Evolutionary conservation across 2,888 invertebrate species (phyloP).

Genomic region (Geophilus truncorum): DNA sequence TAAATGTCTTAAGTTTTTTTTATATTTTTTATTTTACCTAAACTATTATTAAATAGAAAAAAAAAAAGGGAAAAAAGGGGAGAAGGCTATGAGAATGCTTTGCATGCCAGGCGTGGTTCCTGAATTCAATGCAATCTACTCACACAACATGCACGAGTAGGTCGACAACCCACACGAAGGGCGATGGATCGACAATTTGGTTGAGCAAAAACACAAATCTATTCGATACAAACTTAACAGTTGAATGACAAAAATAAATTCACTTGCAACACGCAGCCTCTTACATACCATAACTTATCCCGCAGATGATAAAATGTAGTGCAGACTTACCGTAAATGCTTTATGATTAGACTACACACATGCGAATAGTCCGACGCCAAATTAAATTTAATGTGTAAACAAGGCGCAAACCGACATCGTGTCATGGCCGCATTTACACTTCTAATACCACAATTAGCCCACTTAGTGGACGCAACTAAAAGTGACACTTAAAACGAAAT

Average conservation of each 20-base stretch:
- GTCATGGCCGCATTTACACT: background rate
- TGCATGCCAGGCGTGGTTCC: slow-evolving; percentile 27
- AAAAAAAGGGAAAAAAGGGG: background rate
- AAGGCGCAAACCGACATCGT: background rate
- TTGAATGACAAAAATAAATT: background rate
- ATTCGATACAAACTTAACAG: slow-evolving; percentile 8
- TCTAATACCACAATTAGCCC: slow-evolving; percentile 7
- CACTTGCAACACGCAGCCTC: background rate
- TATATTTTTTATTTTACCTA: too few relatives aligned
- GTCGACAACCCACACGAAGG: slow-evolving; percentile 21
- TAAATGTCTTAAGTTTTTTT: background rate
- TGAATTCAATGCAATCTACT: slow-evolving; percentile 23
- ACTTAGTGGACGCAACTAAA: slow-evolving; percentile 5
- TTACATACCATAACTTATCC: background rate
- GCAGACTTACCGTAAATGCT: background rate
- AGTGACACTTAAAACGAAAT: slow-evolving; percentile 6
- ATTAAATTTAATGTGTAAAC: slow-evolving; percentile 24
- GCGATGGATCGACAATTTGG: slow-evolving; percentile 12
- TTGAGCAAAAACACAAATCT: background rate
- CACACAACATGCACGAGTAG: slow-evolving; percentile 13
- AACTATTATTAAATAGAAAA: background rate
- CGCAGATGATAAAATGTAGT: background rate
- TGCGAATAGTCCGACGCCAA: background rate
- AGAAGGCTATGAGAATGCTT: slow-evolving; percentile 3
- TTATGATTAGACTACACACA: too few relatives aligned